Percentiles rank a stretch among this genome's conserved stretches.
Conservation (phyloP, 2,113 vertebrate genomes). For the Oostethus manadensis region DNA sequence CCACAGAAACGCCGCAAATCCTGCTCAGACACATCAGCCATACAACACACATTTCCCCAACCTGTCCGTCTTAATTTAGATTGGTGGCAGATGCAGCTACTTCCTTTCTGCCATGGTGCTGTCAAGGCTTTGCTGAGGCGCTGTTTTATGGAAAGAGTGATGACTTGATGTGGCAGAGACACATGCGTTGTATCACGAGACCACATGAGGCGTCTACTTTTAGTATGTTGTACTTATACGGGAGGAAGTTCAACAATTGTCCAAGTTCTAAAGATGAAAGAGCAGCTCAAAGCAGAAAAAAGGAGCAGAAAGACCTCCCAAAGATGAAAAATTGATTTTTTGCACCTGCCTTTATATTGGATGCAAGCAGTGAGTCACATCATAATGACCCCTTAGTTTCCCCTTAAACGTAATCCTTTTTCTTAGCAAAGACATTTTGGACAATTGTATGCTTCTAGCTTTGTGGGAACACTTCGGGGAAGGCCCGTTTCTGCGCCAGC, state of each 20-base stretch:
- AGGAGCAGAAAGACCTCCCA: background rate
- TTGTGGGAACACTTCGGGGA: no score
- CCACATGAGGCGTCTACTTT: slow-evolving; percentile 12
- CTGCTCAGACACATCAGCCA: slow-evolving; percentile 7
- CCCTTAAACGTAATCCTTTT: no score
- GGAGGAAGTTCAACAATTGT: slow-evolving; percentile 6
- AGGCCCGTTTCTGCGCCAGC: no score
- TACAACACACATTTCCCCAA: slow-evolving; percentile 8
- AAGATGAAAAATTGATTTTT: background rate
- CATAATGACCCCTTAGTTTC: no score
- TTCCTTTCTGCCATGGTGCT: slow-evolving; percentile 4
- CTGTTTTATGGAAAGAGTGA: slow-evolving; percentile 23
- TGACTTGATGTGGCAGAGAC: slow-evolving; percentile 10
- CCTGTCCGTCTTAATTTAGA: slow-evolving; percentile 34
- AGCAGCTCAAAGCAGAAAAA: background rate
- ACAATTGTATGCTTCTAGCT: no score
- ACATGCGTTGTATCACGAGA: background rate
- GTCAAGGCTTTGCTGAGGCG: slow-evolving; percentile 3
- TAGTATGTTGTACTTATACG: slow-evolving; percentile 7
- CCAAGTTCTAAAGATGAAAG: background rate
- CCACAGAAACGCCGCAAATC: slow-evolving; percentile 6
- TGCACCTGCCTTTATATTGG: background rate
- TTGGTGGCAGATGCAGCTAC: slow-evolving; percentile 5
- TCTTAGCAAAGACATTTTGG: no score
- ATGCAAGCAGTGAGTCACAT: background rate